Percentiles rank a stretch among this genome's conserved stretches.
phyloP scores from a whole-genome alignment of 2,113 vertebrate species.

The Accipiter virgatus region DNA sequence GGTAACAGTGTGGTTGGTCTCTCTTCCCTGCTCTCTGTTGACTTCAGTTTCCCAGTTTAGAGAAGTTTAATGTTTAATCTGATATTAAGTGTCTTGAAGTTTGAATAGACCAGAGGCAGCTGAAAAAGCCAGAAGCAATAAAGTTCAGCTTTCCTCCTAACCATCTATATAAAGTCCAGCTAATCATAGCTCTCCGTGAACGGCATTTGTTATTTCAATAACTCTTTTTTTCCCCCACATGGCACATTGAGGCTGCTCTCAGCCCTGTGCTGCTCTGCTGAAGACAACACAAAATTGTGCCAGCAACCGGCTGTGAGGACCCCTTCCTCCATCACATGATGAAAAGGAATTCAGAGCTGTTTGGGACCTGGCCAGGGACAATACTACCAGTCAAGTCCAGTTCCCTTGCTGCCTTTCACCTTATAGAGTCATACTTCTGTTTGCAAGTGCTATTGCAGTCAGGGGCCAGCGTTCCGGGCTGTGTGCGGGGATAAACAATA shows the following conservation, averaged over 20 bases:
- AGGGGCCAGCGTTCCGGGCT: background rate
- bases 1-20: background rate
- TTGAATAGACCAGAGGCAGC: background rate
- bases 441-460: background rate
- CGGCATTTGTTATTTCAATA: background rate
- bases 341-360: background rate
- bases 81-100: background rate
- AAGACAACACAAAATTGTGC: background rate
- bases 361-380: background rate
- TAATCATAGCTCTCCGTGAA: background rate
- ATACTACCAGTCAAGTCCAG: background rate
- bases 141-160: background rate
- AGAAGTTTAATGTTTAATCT: background rate
- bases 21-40: background rate
- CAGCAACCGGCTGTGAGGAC: background rate
- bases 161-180: background rate
- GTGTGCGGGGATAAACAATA: background rate
- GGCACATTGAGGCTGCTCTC: background rate
- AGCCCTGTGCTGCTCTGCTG: background rate
- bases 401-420: background rate
- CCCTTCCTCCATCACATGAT: rapidly evolving
- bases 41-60: background rate
- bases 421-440: background rate
- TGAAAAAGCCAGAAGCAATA: background rate
- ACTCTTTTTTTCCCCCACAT: background rate